Evolutionary conservation across 2,888 invertebrate species (phyloP), one percentile per base, ranked within the genome.

Genomic region (Cybosia mesomella): DNA sequence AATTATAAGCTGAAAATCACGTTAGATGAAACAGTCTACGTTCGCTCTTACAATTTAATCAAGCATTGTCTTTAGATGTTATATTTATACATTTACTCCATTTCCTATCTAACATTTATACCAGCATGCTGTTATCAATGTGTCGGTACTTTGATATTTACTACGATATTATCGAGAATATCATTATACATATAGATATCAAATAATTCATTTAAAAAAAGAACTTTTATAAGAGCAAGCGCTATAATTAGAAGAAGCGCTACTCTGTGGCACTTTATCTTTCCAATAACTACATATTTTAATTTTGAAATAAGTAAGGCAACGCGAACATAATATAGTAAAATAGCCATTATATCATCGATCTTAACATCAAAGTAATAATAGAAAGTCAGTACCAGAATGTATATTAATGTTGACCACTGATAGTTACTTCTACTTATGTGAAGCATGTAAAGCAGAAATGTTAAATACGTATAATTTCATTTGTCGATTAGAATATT

Each of bases 11-110:
- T 54, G 11, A 54, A 39, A 21, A 67, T 61, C 63, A 28, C 32
- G 59, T 68, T 59, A 65, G 65, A 75, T 75, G 72, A 79, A 70
- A 79, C 76, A 76, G 70, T 71, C 74, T 79, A 76, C 76, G 22
- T 68, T 68, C 64, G 58, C 53, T 62, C 66, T 63, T 70, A 71
- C 67, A 71, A 73, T 62, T 74, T 39, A 62, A 73, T 63, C 76
- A 76, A 77, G 77, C 77, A 67, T 66, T 67, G 67, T 76, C 61
- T 68, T 72, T 66, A 69, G 22, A 18, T 65, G 18, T 32, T 65
- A 58, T 34, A 53, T 36, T n/a, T 11, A 36, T 36, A 57, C 11
- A 22, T 62, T 32, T 62, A 64, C 55, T 22, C 54, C 63, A 63
- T 24, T 36, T 36, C 36, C 11, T 54, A 34, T 54, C 9, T 54